Evolutionary conservation across 1,140 invertebrate species (phyloP), one percentile per base, ranked within the genome.

Genomic region (Hypothenemus hampei): DNA sequence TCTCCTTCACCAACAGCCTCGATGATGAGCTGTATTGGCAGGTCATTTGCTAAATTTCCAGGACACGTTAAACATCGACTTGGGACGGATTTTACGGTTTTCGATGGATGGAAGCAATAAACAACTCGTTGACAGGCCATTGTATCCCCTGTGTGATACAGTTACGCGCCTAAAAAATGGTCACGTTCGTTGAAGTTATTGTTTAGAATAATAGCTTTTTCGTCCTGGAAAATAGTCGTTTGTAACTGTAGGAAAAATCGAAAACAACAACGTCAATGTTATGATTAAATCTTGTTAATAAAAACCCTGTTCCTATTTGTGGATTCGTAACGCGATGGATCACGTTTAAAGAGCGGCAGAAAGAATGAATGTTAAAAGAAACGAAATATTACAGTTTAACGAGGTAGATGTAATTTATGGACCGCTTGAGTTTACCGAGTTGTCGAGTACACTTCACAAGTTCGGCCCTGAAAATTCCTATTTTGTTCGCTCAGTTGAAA

Each of bases 71-170:
- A 41, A 41, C 20, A 6, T 11, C 6, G 22, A 18, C 22, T 41
- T 18, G 39, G 39, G 8, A 41, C 39, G 22, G 22, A 21, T 41
- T 41, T 45, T 45, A 26, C 23, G 43, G 22, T 13, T 24, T n/a
- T 24, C 16, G 29, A 45, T 29, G 10, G 23, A 45, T 45, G 43
- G 23, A 3, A 26, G 26, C 45, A 20, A 48, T 48, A 48, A 48
- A 48, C 45, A 48, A 48, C 31, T 48, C 45, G 45, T 48, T 48
- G 45, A 48, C 45, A 48, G 31, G 29, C 45, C 45, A 48, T 48
- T 48, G 45, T 48, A 33, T n/a, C 45, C 31, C 31, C 11, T 6
- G 21, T 26, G 15, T 31, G 45, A 48, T 48, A 48, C 45, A 36
- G 36, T n/a, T n/a, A n/a, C n/a, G 45, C 20, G 33, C 18, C 29